Conservation (phyloP, 2,888 invertebrate species). For the Zaprionus obscuricornis region DNA sequence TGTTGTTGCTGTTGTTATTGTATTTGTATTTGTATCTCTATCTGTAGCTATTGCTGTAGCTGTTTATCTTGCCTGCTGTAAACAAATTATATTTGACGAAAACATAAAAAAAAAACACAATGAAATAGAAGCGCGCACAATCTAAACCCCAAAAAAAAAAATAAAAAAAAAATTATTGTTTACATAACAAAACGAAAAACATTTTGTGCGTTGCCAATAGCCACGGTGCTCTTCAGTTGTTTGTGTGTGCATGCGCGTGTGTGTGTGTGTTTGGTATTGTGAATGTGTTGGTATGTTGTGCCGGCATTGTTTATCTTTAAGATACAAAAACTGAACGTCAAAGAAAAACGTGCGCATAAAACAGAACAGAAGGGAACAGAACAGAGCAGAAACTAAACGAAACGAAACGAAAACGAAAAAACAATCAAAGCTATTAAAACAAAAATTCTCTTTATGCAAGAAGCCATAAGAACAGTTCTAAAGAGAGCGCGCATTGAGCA, state of each 20-base stretch:
- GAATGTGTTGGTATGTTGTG: conserved; percentile 55
- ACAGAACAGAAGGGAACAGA: conserved; percentile 40
- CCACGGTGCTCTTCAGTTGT: conserved; percentile 37
- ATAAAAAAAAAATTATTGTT: conserved; percentile 58
- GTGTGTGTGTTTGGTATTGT: conserved; percentile 8
- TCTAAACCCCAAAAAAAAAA: conserved; percentile 21
- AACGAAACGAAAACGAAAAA: conserved; percentile 32
- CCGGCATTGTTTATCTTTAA: conserved; percentile 78
- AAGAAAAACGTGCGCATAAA: conserved; percentile 71
- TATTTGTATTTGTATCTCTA: conserved; percentile 12
- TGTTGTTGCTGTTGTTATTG: no score
- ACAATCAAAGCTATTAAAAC: conserved; percentile 5
- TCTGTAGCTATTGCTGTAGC: background rate
- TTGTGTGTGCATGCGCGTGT: conserved; percentile 1
- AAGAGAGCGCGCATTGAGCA: conserved; percentile 9
- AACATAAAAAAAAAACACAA: conserved; percentile 31
- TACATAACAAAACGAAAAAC: conserved; percentile 73
- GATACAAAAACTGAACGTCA: conserved; percentile 59
- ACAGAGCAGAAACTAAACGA: conserved; percentile 8
- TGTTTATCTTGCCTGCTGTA: conserved; percentile 55
- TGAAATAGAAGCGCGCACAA: conserved; percentile 17
- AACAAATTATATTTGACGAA: conserved; percentile 65
- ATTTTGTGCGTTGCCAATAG: conserved; percentile 52
- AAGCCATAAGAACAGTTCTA: conserved; percentile 29
- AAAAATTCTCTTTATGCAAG: background rate